These are phyloP conservation scores for Aphelenchoides avenae DNA, from an alignment of 1,140 invertebrate genomes.

Conservation along the genomic window DNA sequence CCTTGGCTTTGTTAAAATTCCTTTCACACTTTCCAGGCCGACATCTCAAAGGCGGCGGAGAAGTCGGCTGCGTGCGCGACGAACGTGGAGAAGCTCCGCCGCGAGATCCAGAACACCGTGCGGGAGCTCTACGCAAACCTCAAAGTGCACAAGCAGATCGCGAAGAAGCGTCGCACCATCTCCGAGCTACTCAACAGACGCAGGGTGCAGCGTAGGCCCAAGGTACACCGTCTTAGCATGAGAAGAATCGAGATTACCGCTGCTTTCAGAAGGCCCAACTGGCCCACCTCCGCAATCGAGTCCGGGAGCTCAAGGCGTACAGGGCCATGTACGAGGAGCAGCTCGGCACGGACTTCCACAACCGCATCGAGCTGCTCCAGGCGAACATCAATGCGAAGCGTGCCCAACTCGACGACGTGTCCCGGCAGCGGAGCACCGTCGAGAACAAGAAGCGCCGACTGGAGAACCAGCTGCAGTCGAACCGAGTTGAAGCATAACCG, in stretches of 20 bases:
- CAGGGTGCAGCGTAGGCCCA: constrained; percentile 65
- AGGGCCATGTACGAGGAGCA: constrained; percentile 31
- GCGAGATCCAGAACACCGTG: constrained; percentile 23
- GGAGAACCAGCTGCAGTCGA: constrained; percentile 95
- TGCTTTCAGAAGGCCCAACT: constrained; percentile 60
- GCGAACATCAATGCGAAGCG: constrained; percentile 37
- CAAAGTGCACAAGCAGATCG: constrained; percentile 17
- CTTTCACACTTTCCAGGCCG: constrained; percentile 12
- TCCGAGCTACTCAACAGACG: constrained; percentile 63
- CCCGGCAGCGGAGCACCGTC: constrained; percentile 62
- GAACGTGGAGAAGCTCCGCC: constrained; percentile 21
- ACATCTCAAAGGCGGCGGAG: constrained; percentile 40
- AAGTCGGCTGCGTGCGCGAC: constrained; percentile 20
- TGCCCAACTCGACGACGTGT: constrained; percentile 24
- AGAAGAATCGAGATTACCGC: neutral
- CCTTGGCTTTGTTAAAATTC: constrained; percentile 4
- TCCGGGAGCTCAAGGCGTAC: constrained; percentile 41
- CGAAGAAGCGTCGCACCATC: constrained; percentile 22
- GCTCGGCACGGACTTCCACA: constrained; percentile 37
- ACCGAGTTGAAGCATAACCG: no score
- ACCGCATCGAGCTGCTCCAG: constrained; percentile 34
- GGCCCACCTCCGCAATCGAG: constrained; percentile 67
- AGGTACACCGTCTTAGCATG: constrained; percentile 66
- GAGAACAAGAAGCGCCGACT: constrained; percentile 96
- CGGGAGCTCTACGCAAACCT: constrained; percentile 14